These are phyloP conservation scores for Eurytoma adleriae DNA, from an alignment of 2,888 invertebrate species.

Conservation along the genomic window DNA sequence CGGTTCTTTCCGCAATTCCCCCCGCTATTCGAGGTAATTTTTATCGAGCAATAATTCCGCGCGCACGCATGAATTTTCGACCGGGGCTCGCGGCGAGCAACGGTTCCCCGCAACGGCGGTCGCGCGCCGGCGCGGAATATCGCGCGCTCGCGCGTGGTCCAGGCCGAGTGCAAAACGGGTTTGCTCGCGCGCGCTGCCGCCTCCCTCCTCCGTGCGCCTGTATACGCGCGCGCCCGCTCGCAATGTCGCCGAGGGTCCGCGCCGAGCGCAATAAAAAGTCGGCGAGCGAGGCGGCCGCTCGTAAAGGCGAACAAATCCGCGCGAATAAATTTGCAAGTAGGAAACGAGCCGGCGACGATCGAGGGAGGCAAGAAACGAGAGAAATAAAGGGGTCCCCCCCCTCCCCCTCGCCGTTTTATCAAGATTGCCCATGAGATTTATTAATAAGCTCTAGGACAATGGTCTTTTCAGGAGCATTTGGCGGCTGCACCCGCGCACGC, in stretches of 20 bases:
- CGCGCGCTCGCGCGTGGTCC: background rate
- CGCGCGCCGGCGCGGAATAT: conserved; percentile 10
- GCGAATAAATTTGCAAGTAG: conserved; percentile 56
- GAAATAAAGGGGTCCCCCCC: conserved; percentile 6
- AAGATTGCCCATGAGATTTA: conserved; percentile 47
- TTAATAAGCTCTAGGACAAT: conserved; percentile 53
- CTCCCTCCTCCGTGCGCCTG: background rate
- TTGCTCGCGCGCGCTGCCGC: conserved; percentile 16
- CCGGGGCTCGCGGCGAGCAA: background rate
- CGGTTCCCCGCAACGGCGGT: conserved; percentile 34
- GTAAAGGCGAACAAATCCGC: conserved; percentile 56
- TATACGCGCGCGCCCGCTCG: background rate
- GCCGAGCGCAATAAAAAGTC: conserved; percentile 41
- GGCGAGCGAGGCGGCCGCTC: conserved; percentile 19
- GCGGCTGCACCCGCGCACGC: background rate
- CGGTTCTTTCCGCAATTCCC: too few species aligned
- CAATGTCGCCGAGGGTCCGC: background rate
- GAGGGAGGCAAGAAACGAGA: conserved; percentile 13
- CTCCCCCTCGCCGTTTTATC: conserved; percentile 31
- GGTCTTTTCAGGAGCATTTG: conserved; percentile 37
- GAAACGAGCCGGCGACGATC: conserved; percentile 39
- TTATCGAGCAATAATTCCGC: too few species aligned
- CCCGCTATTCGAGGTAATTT: too few species aligned
- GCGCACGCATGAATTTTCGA: conserved; percentile 26
- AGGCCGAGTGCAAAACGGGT: conserved; percentile 38